A percentile compares a stretch with the other conserved stretches of the same genome.
Conservation (phyloP, 1,140 invertebrate species). For the Phocides pigmalion region DNA sequence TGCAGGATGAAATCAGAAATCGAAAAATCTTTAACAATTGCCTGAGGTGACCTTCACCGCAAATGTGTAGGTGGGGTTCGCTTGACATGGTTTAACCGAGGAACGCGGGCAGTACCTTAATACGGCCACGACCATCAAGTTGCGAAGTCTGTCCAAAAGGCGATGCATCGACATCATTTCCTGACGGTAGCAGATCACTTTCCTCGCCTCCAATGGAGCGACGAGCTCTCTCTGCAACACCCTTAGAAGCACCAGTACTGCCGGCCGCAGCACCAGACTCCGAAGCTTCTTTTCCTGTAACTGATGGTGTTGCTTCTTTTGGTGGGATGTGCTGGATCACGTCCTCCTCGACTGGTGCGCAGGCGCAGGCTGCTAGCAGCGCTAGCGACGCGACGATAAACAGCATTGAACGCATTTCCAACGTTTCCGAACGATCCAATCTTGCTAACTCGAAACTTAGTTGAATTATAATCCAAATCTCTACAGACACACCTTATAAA, state of each 20-base stretch:
- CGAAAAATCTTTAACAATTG: background rate
- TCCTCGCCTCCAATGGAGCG: constrained; percentile 54
- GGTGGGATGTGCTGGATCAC: constrained; percentile 71
- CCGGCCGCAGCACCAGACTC: constrained; percentile 70
- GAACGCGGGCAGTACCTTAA: constrained; percentile 69
- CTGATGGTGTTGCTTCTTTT: constrained; percentile 74
- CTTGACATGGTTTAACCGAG: constrained; percentile 55
- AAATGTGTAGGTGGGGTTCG: background rate
- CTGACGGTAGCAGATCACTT: constrained; percentile 66
- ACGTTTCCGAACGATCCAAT: constrained; percentile 73
- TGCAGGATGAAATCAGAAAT: background rate
- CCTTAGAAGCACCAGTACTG: constrained; percentile 62
- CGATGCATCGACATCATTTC: constrained; percentile 57
- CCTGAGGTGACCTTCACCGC: constrained; percentile 1
- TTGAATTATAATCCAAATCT: constrained; percentile 33
- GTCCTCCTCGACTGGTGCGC: constrained; percentile 61
- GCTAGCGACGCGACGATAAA: constrained; percentile 71
- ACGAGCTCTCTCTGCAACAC: constrained; percentile 50
- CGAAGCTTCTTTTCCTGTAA: constrained; percentile 69
- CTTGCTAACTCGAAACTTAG: constrained; percentile 49
- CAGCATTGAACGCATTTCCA: constrained; percentile 68
- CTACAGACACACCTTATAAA: constrained; percentile 52
- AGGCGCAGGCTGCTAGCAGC: constrained; percentile 65
- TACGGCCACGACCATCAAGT: constrained; percentile 64
- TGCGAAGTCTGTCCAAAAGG: constrained; percentile 62